These are phyloP conservation scores for Cyphomyrus plagiostoma DNA, from an alignment of 2,113 vertebrate genomes.

Conservation along the genomic window DNA sequence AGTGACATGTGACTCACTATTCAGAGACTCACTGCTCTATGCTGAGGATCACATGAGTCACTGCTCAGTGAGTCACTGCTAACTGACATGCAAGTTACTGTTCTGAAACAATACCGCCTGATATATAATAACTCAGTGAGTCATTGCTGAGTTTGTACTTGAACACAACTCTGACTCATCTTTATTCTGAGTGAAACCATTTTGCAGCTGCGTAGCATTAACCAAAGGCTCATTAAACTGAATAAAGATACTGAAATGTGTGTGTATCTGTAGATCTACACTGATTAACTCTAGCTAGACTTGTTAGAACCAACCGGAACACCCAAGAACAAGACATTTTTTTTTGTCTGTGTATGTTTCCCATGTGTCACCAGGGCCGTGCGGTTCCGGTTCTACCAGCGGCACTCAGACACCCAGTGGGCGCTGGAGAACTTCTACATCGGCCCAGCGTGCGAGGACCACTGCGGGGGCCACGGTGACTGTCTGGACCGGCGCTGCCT, in stretches of 20 bases:
- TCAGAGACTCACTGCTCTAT: neutral
- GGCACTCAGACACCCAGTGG: conserved; percentile 88
- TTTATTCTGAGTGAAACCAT: neutral
- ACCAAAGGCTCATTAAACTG: neutral
- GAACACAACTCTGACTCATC: neutral
- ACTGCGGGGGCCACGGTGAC: conserved; percentile 90
- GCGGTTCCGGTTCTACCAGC: conserved; percentile 92
- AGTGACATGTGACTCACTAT: neutral
- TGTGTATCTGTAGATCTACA: neutral
- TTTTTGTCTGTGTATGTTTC: conserved; percentile 7
- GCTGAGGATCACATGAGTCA: neutral
- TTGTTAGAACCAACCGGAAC: neutral
- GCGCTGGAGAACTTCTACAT: conserved; percentile 97
- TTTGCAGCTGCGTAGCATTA: neutral
- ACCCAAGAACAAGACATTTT: neutral
- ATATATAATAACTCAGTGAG: neutral
- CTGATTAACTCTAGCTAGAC: neutral
- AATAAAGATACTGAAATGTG: neutral
- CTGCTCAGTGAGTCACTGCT: neutral
- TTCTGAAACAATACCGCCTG: neutral
- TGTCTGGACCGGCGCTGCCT: conserved; percentile 87
- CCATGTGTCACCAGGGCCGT: conserved; percentile 64
- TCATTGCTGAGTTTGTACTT: neutral
- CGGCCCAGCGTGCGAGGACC: conserved; percentile 79
- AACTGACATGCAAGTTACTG: neutral